Base-by-base conservation (phyloP, 2,797 vertebrate genomes). In the Acropternis orthonyx region DNA sequence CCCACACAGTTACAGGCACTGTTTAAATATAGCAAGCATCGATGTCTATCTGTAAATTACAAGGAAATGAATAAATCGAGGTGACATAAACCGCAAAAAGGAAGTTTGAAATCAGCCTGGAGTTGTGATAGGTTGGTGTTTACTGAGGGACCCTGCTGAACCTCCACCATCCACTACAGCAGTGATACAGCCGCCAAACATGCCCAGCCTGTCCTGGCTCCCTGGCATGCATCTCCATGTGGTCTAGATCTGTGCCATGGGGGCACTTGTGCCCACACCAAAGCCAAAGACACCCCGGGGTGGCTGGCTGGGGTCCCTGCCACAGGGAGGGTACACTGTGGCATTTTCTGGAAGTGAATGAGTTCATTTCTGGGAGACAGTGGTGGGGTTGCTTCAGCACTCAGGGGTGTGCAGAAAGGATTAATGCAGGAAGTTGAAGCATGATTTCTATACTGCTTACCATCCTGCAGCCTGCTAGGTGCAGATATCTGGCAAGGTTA, bases 41-140 rank as follows among this genome's bases (percentile, higher is more conserved):
- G 97, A 98, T 97, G 63, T 52, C 84, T 97, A 97, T 97, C 97
- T 96, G 67, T 59, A 88, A 90, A 89, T 98, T 98, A 97, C 96
- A 96, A 97, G 89, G 97, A 98, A 97, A 93, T 95, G 93, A 97
- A 97, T 96, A 95, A 95, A 97, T 97, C 93, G 94, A 85, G 95
- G 87, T 72, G 41, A 66, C 56, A 7, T 8, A 76, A 95, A 96
- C 97, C 97, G 4, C 97, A 97, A 94, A 90, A 96, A 95, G 97
- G 96, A 97, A 97, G 96, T 7, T 90, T 46, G 85, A 76, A 21
- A 8, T 69, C 58, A 46, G 66, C 85, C 52, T 1, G 26, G 80
- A 79, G 94, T 85, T 58, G 73, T 37, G 86, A 59, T 49, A 73
- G 55, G 54, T 75, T 4, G 30, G 28, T 15, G 88, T 3, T 20